These are phyloP conservation scores for Laterallus jamaicensis DNA, from an alignment of 2,113 vertebrate genomes.

Conservation along the genomic window DNA sequence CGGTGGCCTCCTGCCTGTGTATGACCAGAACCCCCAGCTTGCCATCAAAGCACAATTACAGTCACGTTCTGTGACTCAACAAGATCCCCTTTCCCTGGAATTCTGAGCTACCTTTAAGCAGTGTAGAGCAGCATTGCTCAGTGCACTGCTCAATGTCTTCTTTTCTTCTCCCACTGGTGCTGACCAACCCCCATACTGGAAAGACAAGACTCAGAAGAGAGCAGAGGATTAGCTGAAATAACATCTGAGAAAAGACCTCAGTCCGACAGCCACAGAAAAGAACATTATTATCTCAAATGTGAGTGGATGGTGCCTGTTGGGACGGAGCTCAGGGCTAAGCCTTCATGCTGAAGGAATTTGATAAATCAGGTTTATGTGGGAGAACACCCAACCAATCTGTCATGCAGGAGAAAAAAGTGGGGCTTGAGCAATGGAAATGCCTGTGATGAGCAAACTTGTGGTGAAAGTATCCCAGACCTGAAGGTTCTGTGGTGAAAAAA, in stretches of 20 bases:
- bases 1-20: neutral
- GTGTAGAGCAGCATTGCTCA: neutral
- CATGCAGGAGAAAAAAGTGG: neutral
- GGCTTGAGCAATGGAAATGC: neutral
- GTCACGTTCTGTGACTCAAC: neutral
- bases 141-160: fast-evolving
- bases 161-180: neutral
- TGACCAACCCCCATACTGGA: neutral
- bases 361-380: neutral
- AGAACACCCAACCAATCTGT: neutral
- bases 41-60: neutral
- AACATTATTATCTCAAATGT: fast-evolving
- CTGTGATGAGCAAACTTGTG: neutral
- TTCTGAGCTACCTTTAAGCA: neutral
- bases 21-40: neutral
- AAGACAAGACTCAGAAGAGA: neutral
- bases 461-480: neutral
- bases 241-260: neutral
- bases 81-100: neutral
- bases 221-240: neutral
- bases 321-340: neutral
- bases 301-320: neutral
- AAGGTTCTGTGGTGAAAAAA: fast-evolving
- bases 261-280: neutral
- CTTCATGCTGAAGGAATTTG: neutral